These are phyloP conservation scores for Cydia pomonella DNA, from an alignment of 1,140 invertebrate species.

Conservation along the genomic window DNA sequence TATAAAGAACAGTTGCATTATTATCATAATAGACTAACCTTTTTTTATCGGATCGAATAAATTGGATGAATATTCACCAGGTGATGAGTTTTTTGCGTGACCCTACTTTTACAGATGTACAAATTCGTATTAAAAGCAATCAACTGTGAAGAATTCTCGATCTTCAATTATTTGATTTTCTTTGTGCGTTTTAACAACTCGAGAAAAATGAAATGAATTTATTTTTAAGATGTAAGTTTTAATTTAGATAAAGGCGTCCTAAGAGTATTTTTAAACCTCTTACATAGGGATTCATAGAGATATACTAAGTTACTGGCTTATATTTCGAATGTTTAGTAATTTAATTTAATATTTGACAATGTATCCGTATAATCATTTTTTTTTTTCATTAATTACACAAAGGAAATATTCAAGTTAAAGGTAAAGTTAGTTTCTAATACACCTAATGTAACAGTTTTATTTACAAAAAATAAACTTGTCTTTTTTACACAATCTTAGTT, in stretches of 20 bases:
- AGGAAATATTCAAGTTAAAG: neutral
- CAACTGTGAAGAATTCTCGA: neutral
- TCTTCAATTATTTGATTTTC: neutral
- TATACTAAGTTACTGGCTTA: no score
- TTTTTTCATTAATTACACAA: no score
- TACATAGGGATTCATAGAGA: no score
- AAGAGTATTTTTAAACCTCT: no score
- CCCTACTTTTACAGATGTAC: slow-evolving; percentile 13
- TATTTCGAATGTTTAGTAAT: no score
- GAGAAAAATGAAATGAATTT: neutral
- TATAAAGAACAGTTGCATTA: slow-evolving; percentile 69
- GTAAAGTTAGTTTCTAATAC: neutral
- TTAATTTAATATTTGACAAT: no score
- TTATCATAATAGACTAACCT: slow-evolving; percentile 58
- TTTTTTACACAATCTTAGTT: neutral
- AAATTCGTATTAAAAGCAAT: slow-evolving; percentile 21
- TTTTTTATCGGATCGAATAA: slow-evolving; percentile 47
- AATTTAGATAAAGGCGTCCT: no score
- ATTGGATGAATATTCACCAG: slow-evolving; percentile 49
- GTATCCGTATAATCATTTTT: no score
- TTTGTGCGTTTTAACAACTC: neutral
- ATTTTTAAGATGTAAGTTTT: neutral
- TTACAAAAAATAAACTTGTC: neutral
- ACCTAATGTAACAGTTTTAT: neutral
- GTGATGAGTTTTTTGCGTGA: slow-evolving; percentile 46